These are phyloP conservation scores for Macaria liturata DNA, from an alignment of 2,888 invertebrate species.

Conservation along the genomic window DNA sequence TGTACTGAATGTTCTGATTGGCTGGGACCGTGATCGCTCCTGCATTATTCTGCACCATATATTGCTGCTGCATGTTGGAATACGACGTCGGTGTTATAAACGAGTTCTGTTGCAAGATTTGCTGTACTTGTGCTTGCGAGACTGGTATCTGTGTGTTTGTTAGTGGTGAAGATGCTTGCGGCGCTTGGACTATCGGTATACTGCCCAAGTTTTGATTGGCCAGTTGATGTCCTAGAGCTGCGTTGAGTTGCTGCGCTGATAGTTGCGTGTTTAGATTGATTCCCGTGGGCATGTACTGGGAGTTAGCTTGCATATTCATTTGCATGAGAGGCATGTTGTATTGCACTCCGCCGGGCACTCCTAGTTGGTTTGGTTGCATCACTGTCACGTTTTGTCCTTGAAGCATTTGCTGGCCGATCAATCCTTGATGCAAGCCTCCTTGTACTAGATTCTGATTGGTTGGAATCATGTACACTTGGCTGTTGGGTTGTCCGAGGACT, in stretches of 20 bases:
- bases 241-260: slow-evolving; percentile 74
- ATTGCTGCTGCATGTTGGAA: slow-evolving; percentile 64
- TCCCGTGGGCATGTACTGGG: slow-evolving; percentile 71
- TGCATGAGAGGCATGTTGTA: slow-evolving; percentile 74
- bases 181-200: slow-evolving; percentile 72
- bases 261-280: slow-evolving; percentile 70
- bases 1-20: slow-evolving; percentile 66
- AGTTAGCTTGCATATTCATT: slow-evolving; percentile 70
- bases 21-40: slow-evolving; percentile 57
- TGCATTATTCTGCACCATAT: slow-evolving; percentile 68
- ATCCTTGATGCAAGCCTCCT: slow-evolving; percentile 57
- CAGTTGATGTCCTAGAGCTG: slow-evolving; percentile 69
- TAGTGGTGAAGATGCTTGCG: slow-evolving; percentile 61
- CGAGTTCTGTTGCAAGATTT: slow-evolving; percentile 64
- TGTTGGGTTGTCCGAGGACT: slow-evolving; percentile 68
- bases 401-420: slow-evolving; percentile 67
- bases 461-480: slow-evolving; percentile 78
- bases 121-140: slow-evolving; percentile 63
- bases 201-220: slow-evolving; percentile 61
- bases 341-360: slow-evolving; percentile 70
- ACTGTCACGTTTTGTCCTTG: slow-evolving; percentile 74
- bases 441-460: slow-evolving; percentile 71
- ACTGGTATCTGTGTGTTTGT: slow-evolving; percentile 56
- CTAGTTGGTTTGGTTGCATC: slow-evolving; percentile 74
- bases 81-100: slow-evolving; percentile 69